These are phyloP conservation scores for Campaea margaritaria DNA, from an alignment of 2,888 invertebrate genomes.

Conservation along the genomic window DNA sequence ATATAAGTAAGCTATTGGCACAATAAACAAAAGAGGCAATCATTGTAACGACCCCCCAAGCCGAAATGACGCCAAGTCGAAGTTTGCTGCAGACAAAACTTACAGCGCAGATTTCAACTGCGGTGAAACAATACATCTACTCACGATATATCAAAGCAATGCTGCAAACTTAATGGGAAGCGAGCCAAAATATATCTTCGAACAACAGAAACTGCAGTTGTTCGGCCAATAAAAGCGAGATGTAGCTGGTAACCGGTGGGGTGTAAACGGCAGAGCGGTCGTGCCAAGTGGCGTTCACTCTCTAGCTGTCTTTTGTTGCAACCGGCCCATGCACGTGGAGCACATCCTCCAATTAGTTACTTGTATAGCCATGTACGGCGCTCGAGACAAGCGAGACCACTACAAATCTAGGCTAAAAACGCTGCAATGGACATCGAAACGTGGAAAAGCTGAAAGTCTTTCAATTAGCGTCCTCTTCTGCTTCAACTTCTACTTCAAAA, in stretches of 20 bases:
- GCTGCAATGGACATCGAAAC: conserved; percentile 8
- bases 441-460: neutral
- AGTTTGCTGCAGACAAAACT: conserved; percentile 23
- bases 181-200: conserved; percentile 42
- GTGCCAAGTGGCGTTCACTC: conserved; percentile 33
- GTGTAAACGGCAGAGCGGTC: conserved; percentile 21
- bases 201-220: conserved; percentile 38
- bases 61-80: conserved; percentile 3
- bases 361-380: conserved; percentile 53
- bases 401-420: conserved; percentile 6
- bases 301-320: conserved; percentile 46
- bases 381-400: conserved; percentile 34
- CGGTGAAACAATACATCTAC: conserved; percentile 33
- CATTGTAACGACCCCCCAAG: conserved; percentile 3
- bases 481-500: neutral
- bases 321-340: conserved; percentile 38
- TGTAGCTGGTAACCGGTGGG: conserved; percentile 1
- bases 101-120: conserved; percentile 35
- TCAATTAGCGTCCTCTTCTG: conserved; percentile 1
- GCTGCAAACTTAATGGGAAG: conserved; percentile 42
- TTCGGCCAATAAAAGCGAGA: conserved; percentile 31
- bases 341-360: conserved; percentile 61
- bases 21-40: neutral
- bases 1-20: neutral
- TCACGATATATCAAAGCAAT: conserved; percentile 36